phyloP scores from a whole-genome alignment of 2,797 vertebrate species.

The Ctenopoma multispine region DNA sequence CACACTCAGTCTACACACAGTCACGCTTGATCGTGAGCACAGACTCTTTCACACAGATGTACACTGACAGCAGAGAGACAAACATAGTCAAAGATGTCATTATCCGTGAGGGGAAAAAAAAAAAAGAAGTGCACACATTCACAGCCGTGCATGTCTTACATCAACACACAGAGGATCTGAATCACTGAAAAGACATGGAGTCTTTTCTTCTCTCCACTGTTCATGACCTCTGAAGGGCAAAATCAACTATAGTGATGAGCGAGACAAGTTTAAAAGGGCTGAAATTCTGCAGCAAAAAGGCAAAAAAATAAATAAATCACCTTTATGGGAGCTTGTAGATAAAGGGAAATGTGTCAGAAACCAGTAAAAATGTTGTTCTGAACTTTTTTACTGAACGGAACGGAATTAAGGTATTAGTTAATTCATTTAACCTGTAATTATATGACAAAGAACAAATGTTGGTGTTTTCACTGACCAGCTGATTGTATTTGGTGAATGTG shows the following conservation, averaged over 20 bases:
- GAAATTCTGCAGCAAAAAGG: too few relatives aligned
- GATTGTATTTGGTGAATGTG: too few relatives aligned
- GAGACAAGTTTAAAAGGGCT: too few relatives aligned
- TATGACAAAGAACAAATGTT: too few relatives aligned
- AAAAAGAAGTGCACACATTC: neutral
- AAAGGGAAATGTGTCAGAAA: too few relatives aligned
- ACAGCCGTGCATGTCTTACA: neutral
- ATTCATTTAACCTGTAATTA: too few relatives aligned
- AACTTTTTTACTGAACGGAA: too few relatives aligned
- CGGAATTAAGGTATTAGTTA: too few relatives aligned
- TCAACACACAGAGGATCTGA: constrained; percentile 18
- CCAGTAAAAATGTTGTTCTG: too few relatives aligned
- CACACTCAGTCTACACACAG: constrained; percentile 19
- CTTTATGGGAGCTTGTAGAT: too few relatives aligned
- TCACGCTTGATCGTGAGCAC: constrained; percentile 17
- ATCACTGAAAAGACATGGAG: constrained; percentile 24
- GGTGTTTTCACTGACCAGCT: too few relatives aligned
- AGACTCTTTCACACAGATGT: constrained; percentile 4
- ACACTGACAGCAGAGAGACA: constrained; percentile 17
- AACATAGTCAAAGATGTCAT: constrained; percentile 11
- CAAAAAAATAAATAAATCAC: too few relatives aligned
- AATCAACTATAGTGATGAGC: neutral
- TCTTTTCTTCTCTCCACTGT: neutral
- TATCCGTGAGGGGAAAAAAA: neutral
- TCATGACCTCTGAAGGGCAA: constrained; percentile 9